Evolutionary conservation across 2,113 vertebrate species (phyloP), one percentile per base, ranked within the genome.

Genomic region (Athene noctua): DNA sequence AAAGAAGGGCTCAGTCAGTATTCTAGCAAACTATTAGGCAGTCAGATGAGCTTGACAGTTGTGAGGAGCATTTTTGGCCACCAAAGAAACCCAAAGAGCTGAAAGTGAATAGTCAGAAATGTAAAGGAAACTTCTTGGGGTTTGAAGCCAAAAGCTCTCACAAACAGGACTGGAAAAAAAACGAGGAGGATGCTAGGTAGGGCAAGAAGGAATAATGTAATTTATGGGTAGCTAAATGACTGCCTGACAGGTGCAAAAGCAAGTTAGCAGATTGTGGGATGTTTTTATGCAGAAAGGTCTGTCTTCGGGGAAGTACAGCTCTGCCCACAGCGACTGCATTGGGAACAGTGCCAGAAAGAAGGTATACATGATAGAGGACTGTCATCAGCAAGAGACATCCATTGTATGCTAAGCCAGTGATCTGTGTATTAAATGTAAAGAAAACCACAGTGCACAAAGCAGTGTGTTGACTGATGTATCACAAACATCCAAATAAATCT

Each of bases 201-300:
- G 74, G 59, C 67, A 90, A 61, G 86, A 92, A 94, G 26, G 36
- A 90, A 86, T 66, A 86, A 62, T 23, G 40, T 93, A 94, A 92
- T 92, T 86, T 94, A 62, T 88, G 71, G 49, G 59, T 92, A 86
- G 88, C 82, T 86, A 88, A 92, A 90, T 61, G 72, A 72, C 67
- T 94, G 88, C 88, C 40, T 95, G 94, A 88, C 71, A 94, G 54
- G 86, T 94, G 86, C 75, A 92, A 93, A 95, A 92, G 32, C n/a
- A 62, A 51, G 82, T 83, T 73, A 80, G 62, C 75, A 86, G 55
- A 70, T n/a, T 73, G 80, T 94, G 86, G 63, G 67, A 80, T 86
- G 67, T 46, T 92, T 79, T 93, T 62, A 58, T 93, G 62, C 75
- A 83, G 51, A 83, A 94, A 95, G 38, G 70, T 52, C 59, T 94